Base-by-base conservation (phyloP, 2,888 invertebrate genomes). In the Celastrina argiolus region DNA sequence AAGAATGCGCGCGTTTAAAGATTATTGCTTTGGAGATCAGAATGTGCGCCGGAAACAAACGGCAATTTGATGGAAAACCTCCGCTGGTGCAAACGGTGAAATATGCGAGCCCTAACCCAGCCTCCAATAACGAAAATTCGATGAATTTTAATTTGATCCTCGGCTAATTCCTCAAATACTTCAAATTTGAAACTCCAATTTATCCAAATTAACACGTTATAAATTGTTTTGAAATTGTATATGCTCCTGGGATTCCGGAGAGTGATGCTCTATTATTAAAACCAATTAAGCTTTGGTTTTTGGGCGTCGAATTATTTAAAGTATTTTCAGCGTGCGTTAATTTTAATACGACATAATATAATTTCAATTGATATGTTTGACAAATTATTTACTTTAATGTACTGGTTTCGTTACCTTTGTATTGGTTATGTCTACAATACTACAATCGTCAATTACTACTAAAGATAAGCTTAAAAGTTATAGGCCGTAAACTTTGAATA, bases 21-120 rank as follows among this genome's bases (percentile, higher is more conserved):
- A 45, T 45, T 81, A 83, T 82, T 81, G 80, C 78, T 76, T 69
- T 73, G 72, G 66, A 78, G 79, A 81, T 74, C 74, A 76, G 76
- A 80, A 78, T 76, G 74, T 77, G 74, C 78, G 78, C 76, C 74
- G 77, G 74, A 76, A 79, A 78, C 74, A 74, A 75, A 74, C 72
- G 73, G 71, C 70, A 74, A 75, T 74, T 72, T 74, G 74, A 73
- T 71, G 69, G 72, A 74, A 74, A 74, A 59, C 65, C 69, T 68
- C 69, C 68, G 67, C 58, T 56, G 42, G 26, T 63, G 66, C 28
- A 28, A 67, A 63, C 66, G 64, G 42, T 68, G 65, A 66, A 67
- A 68, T 68, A 68, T 67, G 58, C 64, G 39, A 26, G 34, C 36
- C 41, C 56, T 65, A 39, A 26, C 39, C 34, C 34, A 42, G 58